Conservation (phyloP, 2,797 vertebrate species). For the Amblyopsis hoosieri region DNA sequence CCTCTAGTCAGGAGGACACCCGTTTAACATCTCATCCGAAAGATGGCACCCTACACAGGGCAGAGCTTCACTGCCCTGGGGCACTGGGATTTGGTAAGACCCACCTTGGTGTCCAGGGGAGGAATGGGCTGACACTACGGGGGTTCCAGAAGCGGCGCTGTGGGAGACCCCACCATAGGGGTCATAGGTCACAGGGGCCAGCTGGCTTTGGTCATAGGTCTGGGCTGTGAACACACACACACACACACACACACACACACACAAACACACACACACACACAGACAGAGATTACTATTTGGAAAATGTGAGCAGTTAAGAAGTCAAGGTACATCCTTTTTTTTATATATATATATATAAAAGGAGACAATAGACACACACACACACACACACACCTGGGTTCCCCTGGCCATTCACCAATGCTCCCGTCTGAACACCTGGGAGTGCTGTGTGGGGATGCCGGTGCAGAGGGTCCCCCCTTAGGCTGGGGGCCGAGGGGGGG, state of each 20-base stretch:
- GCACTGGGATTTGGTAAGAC: constrained; percentile 49
- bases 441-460: constrained; percentile 66
- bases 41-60: no score
- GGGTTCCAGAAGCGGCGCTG: constrained; percentile 61
- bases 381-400: constrained; percentile 73
- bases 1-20: no score
- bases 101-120: constrained; percentile 72
- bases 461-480: constrained; percentile 73
- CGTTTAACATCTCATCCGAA: no score
- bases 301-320: neutral
- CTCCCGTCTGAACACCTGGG: constrained; percentile 55
- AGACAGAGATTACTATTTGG: no score
- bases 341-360: no score
- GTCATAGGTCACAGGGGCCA: constrained; percentile 47
- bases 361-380: neutral
- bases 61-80: no score
- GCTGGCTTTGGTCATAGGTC: constrained; percentile 64
- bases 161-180: constrained; percentile 46
- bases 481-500: constrained; percentile 64
- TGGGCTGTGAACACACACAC: constrained; percentile 37
- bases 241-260: no score
- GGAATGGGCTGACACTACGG: constrained; percentile 73
- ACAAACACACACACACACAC: no score
- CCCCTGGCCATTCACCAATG: constrained; percentile 77
- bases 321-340: neutral